Base-by-base conservation (phyloP, 1,140 invertebrate genomes). In the Hylaeus anthracinus region DNA sequence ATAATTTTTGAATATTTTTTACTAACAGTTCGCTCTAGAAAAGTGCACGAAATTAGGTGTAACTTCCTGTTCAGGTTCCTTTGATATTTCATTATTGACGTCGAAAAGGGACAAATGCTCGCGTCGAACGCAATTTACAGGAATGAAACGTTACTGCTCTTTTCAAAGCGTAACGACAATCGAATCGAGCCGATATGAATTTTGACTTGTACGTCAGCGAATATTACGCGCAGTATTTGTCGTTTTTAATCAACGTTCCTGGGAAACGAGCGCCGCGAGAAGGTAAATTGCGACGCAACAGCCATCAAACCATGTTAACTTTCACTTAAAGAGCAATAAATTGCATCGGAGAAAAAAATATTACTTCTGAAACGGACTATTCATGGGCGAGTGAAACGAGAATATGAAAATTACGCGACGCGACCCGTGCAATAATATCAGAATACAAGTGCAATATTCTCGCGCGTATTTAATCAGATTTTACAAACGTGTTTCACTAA, bases 211-310 rank as follows among this genome's bases (percentile, higher is more conserved):
- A 72, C 58, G 74, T 79, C 75, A 26, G 37, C 5, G 56, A 63
- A 77, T 83, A 84, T 79, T 73, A 72, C 60, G 53, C 12, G 72
- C 76, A 82, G 79, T 71, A 85, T 77, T 85, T 78, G 65, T 61
- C 65, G 58, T 71, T 71, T 85, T 83, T 84, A 79, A 73, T 76
- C 74, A 76, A 76, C 14, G 65, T 41, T 48, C 3, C 0, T 8
- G 43, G n/a, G 53, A 5, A 56, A 56, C 14, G 51, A 58, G 12
- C 51, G 12, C 14, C 51, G 26, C 12, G 41, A 58, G 45, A 26
- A 41, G 53, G 26, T 69, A 53, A 56, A 58, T 76, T 26, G 41
- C 43, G 64, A 45, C 55, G n/a, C 39, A 6, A 3, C 3, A 2
- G 9, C 12, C 48, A 60, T 15, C 9, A 51, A 60, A 14, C 9